Evolutionary conservation across 2,797 vertebrate genomes (phyloP).

Genomic region (Mycteria americana): DNA sequence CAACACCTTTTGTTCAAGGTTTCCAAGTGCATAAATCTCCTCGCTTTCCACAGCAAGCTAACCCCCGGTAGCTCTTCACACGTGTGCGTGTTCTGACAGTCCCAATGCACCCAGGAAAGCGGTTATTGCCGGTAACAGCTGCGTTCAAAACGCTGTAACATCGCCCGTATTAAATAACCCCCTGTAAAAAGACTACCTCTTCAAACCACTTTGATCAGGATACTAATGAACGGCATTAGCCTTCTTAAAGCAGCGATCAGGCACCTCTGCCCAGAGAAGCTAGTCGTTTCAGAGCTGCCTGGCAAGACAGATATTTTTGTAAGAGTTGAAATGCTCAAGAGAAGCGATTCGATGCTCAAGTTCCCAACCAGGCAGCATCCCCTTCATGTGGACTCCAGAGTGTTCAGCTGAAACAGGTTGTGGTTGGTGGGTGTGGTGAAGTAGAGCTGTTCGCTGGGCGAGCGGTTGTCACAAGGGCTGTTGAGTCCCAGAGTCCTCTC

Average conservation of each 20-base stretch:
- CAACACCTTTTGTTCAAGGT: slow-evolving; percentile 79
- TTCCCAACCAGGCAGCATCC: neutral
- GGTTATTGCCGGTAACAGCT: slow-evolving; percentile 73
- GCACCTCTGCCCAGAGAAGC: slow-evolving; percentile 64
- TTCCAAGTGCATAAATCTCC: slow-evolving; percentile 73
- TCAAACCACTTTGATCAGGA: slow-evolving; percentile 63
- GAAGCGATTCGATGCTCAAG: slow-evolving; percentile 57
- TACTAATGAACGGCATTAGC: slow-evolving; percentile 46
- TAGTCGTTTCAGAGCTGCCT: slow-evolving; percentile 70
- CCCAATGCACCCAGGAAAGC: slow-evolving; percentile 60
- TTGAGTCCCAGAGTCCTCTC: slow-evolving; percentile 95
- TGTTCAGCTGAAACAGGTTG: slow-evolving; percentile 95
- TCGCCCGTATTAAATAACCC: slow-evolving; percentile 64
- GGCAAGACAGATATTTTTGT: slow-evolving; percentile 63
- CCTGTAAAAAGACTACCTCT: slow-evolving; percentile 65
- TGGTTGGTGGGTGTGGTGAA: slow-evolving; percentile 97
- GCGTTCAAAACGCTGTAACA: slow-evolving; percentile 55
- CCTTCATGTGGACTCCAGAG: slow-evolving; percentile 93
- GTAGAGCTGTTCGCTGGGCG: slow-evolving; percentile 89
- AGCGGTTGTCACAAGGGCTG: slow-evolving; percentile 93
- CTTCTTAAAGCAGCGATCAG: slow-evolving; percentile 67
- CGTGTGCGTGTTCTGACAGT: slow-evolving; percentile 43
- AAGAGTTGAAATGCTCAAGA: slow-evolving; percentile 77
- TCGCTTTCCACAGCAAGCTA: slow-evolving; percentile 58
- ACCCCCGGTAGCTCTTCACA: slow-evolving; percentile 27